Evolutionary conservation across 2,797 vertebrate genomes (phyloP), one percentile per base, ranked within the genome.

Genomic region (Argya squamiceps): DNA sequence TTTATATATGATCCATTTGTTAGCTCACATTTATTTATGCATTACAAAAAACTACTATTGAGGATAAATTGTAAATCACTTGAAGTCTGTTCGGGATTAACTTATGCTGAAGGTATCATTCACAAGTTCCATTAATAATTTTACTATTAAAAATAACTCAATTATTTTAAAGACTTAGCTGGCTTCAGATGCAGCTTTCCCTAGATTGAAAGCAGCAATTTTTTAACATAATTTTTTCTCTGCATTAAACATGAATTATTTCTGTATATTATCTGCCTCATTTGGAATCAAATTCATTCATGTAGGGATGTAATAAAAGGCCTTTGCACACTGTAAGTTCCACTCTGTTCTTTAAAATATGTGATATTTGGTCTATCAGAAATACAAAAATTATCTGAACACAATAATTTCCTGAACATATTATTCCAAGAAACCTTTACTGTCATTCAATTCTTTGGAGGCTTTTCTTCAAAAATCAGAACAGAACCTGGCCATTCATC

Each of bases 111-210:
- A 86, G 65, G 60, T 91, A 81, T 69, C 41, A 85, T 88, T 70
- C 74, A 93, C 18, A 83, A 64, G 22, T 71, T 43, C 47, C 68
- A 83, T 89, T 91, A 93, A 87, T 64, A 96, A 84, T 71, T 89
- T 70, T 75, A 46, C 74, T 88, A 85, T 91, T 95, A 89, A 91
- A 96, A 92, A 78, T 68, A 95, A 89, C 63, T 91, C 47, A 83
- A 46, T 68, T 94, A 93, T 82, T 95, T 88, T 67, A 83, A 88
- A 91, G 64, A 64, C 27, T 46, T 39, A 70, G 27, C 34, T 84
- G 81, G n/a, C 41, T 91, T 87, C 91, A 89, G 37, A 67, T 71
- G 55, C 60, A 65, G 29, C 55, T 71, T 85, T 46, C 30, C 36
- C 20, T 67, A 84, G 41, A 82, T 12, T 91, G 76, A 92, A 93